Evolutionary conservation across 2,888 invertebrate genomes (phyloP), one percentile per base, ranked within the genome.

Genomic region (Xestia xanthographa): DNA sequence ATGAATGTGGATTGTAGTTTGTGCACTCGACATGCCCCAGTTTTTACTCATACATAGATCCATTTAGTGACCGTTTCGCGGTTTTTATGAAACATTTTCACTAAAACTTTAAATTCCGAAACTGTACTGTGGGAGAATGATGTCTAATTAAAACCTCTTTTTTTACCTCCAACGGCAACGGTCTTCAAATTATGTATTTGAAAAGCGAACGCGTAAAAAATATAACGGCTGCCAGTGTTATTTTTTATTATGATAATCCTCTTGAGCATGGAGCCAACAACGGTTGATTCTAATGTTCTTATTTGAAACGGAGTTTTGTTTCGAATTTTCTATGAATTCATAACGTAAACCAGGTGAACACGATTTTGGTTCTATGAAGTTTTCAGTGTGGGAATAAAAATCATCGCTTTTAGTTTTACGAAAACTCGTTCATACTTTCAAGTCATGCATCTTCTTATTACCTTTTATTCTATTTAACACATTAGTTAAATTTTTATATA

Each of bases 1-100:
- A 72, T 83, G 82, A 77, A 86, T 82, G 79, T 76, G 75, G 67
- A 79, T 79, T 82, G 78, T 81, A 70, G 81, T 83, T 76, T 75
- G 79, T 80, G 80, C 84, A 85, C 80, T 84, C 79, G 78, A 86
- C 70, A 80, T 80, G 80, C 71, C 79, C 86, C 65, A 88, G 74
- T 87, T 88, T 87, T 81, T 75, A 34, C 77, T 70, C 80, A 76
- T 38, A 81, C 80, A 75, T 45, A 81, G 67, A 79, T 75, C 43
- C 72, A 75, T 82, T 77, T 71, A 71, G 60, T 45, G 72, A 60
- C 65, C 66, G 69, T 80, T 77, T 75, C 34, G 58, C 66, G n/a
- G 50, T 75, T 80, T 83, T 70, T 73, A 38, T 56, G 26, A 20
- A 66, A 63, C 11, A 50, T 74, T 72, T 83, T 72, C 12, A 26